A percentile compares a stretch with the other conserved stretches of the same genome.
These are phyloP conservation scores for Trachops cirrhosus DNA, from an alignment of 2,797 vertebrate species.

Conservation along the genomic window DNA sequence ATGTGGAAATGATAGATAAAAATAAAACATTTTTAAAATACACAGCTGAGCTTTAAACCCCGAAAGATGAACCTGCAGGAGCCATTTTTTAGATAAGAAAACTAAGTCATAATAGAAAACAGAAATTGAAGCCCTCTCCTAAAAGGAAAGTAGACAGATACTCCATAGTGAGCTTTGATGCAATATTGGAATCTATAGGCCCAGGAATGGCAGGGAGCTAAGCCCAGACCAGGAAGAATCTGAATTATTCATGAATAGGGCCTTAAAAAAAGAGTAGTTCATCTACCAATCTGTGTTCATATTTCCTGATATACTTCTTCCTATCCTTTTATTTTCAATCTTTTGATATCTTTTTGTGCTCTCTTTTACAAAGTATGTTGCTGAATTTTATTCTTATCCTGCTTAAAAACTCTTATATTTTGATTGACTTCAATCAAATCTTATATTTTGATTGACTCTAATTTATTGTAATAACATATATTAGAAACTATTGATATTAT, in stretches of 20 bases:
- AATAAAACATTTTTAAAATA: constrained; percentile 10
- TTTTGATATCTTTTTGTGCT: neutral
- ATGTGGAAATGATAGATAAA: constrained; percentile 11
- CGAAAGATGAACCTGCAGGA: neutral
- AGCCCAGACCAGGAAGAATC: neutral
- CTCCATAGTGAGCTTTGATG: neutral
- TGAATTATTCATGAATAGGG: neutral
- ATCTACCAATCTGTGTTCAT: neutral
- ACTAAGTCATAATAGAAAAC: neutral
- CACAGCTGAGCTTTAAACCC: neutral
- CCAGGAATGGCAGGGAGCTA: neutral
- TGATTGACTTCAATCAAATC: neutral
- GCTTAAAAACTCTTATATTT: neutral
- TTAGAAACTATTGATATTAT: neutral
- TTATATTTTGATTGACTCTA: neutral
- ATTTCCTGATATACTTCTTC: neutral
- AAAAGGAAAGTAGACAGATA: neutral
- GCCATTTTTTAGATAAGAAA: neutral
- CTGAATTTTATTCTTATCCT: neutral
- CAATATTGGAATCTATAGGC: neutral
- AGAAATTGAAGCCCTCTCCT: neutral
- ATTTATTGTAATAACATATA: neutral
- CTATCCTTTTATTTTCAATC: neutral
- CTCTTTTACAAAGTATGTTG: constrained; percentile 3
- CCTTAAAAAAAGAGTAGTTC: neutral